These are phyloP conservation scores for Cabera pusaria DNA, from an alignment of 2,888 invertebrate genomes.

Conservation along the genomic window DNA sequence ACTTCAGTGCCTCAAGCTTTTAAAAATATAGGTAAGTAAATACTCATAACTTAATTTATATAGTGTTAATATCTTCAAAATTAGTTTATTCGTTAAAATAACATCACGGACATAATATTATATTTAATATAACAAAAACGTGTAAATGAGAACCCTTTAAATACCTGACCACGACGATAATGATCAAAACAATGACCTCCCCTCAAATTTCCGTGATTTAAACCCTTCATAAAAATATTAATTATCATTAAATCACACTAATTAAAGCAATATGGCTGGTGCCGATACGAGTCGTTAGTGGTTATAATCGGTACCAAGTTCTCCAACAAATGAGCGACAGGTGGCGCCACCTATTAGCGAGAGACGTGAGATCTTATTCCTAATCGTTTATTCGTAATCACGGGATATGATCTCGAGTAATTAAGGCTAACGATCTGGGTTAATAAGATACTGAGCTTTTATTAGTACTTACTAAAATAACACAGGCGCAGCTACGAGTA, in stretches of 20 bases:
- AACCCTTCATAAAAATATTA: constrained; percentile 11
- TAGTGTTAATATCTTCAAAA: too few relatives aligned
- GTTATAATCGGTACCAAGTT: constrained; percentile 15
- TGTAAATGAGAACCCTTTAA: neutral
- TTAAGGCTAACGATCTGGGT: constrained; percentile 6
- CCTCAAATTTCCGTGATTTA: constrained; percentile 3
- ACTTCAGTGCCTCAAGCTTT: too few relatives aligned
- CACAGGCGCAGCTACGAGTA: too few relatives aligned
- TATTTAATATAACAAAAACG: too few relatives aligned
- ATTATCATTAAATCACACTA: constrained; percentile 6
- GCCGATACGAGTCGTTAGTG: constrained; percentile 15
- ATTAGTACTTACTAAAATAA: too few relatives aligned
- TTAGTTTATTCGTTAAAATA: too few relatives aligned
- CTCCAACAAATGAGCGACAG: constrained; percentile 22
- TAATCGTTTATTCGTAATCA: constrained; percentile 6
- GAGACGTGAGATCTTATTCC: constrained; percentile 19
- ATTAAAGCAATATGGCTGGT: constrained; percentile 14
- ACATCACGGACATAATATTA: too few relatives aligned
- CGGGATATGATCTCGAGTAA: constrained; percentile 1
- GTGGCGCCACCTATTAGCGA: constrained; percentile 24
- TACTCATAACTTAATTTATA: too few relatives aligned
- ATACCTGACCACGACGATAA: constrained; percentile 2
- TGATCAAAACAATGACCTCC: constrained; percentile 14
- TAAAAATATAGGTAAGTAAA: too few relatives aligned
- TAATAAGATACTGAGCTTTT: constrained; percentile 10